Evolutionary conservation across 2,113 vertebrate species (phyloP).

Genomic region (Elgaria multicarinata): DNA sequence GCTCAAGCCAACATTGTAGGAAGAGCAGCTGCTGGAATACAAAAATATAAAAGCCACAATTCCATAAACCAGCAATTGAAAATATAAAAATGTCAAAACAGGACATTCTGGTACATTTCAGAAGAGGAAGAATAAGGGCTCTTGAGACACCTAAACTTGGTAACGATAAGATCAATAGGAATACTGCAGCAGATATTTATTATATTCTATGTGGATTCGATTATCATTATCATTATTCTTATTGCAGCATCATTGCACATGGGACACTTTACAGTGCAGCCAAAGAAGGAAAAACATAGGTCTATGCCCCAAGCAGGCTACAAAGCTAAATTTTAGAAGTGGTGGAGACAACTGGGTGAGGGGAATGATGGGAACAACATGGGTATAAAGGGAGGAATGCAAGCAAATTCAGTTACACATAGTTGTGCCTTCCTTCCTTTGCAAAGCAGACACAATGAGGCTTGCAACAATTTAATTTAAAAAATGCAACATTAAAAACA

Average conservation of each 20-base stretch:
- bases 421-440: no score
- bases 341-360: not conserved
- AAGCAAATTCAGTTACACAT: no score
- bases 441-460: no score
- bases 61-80: conserved; percentile 66
- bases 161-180: not conserved
- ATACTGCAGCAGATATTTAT: not conserved
- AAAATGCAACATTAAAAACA: no score
- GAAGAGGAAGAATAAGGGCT: conserved; percentile 36
- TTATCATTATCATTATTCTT: not conserved
- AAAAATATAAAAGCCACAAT: conserved; percentile 51
- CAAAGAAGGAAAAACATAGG: not conserved
- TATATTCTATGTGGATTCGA: not conserved
- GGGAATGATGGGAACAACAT: not conserved
- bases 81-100: conserved; percentile 73
- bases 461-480: no score
- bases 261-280: not conserved
- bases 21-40: conserved; percentile 60
- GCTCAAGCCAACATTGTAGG: conserved; percentile 61
- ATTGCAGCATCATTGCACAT: no score
- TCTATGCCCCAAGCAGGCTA: not conserved
- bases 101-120: conserved; percentile 60
- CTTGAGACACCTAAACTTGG: not conserved
- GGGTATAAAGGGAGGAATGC: no score
- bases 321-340: not conserved